These are phyloP conservation scores for Sinella curviseta DNA, from an alignment of 1,140 invertebrate species.

Conservation along the genomic window DNA sequence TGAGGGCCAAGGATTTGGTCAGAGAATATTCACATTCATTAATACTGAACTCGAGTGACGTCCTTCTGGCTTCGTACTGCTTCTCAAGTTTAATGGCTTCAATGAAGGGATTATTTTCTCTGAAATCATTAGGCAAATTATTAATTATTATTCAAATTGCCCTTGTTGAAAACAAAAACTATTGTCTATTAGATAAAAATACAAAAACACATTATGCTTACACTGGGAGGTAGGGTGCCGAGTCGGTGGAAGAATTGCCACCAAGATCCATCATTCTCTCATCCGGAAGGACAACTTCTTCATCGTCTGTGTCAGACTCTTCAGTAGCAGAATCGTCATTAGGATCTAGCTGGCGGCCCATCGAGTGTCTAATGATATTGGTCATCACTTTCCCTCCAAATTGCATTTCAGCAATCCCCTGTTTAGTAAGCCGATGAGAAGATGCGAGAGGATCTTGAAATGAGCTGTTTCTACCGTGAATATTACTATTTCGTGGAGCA, in stretches of 20 bases:
- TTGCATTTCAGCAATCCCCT: not conserved
- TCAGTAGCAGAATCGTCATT: conserved; percentile 1
- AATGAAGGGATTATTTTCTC: conserved; percentile 7
- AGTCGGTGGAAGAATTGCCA: not conserved
- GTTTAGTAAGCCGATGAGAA: not conserved
- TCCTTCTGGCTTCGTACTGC: conserved; percentile 7
- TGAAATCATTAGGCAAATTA: not conserved
- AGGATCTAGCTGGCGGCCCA: not conserved
- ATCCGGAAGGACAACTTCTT: not conserved
- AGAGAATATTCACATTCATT: conserved; percentile 7
- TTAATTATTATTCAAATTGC: conserved; percentile 5
- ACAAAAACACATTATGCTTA: not conserved
- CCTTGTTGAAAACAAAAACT: not conserved
- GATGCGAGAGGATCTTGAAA: not conserved
- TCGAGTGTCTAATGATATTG: not conserved
- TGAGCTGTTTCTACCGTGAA: not conserved
- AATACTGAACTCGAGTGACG: not conserved
- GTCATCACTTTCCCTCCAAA: not conserved
- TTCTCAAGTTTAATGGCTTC: conserved; percentile 3
- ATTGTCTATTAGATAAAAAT: not conserved
- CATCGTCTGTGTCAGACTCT: conserved; percentile 10
- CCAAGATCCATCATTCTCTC: not conserved
- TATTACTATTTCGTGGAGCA: not conserved
- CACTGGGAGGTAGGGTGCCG: conserved; percentile 1
- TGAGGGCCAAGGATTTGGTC: not conserved